A percentile compares a stretch with the other conserved stretches of the same genome.
Conservation (phyloP, 2,888 invertebrate genomes). For the Dynastes tityus region DNA sequence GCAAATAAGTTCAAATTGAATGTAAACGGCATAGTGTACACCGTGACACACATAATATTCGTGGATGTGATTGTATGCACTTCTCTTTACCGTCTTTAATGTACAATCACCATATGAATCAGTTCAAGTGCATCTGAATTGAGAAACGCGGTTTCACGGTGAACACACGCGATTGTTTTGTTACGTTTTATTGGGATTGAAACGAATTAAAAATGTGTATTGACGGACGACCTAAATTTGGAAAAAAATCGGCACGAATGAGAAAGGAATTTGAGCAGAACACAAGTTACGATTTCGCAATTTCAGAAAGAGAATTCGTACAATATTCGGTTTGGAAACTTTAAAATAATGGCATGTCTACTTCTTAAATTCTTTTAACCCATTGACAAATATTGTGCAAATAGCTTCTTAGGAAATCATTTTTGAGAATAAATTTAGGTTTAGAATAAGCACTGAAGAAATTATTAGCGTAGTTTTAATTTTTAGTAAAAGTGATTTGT, state of each 20-base stretch:
- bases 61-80: constrained; percentile 12
- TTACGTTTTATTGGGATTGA: background rate
- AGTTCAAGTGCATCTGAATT: constrained; percentile 38
- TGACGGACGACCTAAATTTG: constrained; percentile 17
- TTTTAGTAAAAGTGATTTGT: no score
- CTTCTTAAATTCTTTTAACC: no score
- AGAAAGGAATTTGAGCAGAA: background rate
- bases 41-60: constrained; percentile 20
- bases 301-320: no score
- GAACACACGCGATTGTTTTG: background rate
- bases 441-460: no score
- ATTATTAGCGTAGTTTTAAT: no score
- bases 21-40: background rate
- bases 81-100: background rate
- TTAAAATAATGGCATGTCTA: no score
- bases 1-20: background rate
- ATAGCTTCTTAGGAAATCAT: no score
- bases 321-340: no score
- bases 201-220: constrained; percentile 7
- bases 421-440: no score
- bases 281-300: background rate
- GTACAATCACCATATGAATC: constrained; percentile 27
- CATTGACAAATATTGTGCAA: no score
- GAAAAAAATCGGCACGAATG: background rate
- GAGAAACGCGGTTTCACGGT: background rate